phyloP scores from a whole-genome alignment of 2,888 invertebrate genomes.

The Zhuqinia jingwanae region DNA sequence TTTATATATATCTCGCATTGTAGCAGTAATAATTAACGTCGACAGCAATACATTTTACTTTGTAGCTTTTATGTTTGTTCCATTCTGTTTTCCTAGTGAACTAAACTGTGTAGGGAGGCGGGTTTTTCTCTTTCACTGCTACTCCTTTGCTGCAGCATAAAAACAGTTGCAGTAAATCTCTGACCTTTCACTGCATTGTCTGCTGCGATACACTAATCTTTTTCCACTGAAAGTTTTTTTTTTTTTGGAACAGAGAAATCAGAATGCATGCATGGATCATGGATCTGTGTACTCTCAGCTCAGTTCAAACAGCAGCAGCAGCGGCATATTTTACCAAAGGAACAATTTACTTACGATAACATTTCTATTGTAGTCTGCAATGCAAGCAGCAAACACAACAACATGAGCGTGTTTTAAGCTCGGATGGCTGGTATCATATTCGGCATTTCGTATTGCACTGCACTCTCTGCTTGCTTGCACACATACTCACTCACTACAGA shows the following conservation, averaged over 20 bases:
- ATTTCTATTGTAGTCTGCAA: background rate
- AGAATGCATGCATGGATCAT: too few relatives aligned
- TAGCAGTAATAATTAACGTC: conserved; percentile 20
- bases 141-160: conserved; percentile 9
- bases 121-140: background rate
- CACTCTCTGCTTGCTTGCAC: conserved; percentile 11
- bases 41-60: conserved; percentile 29
- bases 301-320: too few relatives aligned
- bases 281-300: background rate
- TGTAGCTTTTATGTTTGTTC: conserved; percentile 23
- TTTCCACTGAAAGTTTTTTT: conserved; percentile 12
- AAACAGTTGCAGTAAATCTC: conserved; percentile 54
- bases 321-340: too few relatives aligned
- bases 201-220: conserved; percentile 15
- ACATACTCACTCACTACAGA: too few relatives aligned
- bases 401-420: background rate
- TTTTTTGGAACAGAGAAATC: too few relatives aligned
- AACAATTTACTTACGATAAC: background rate
- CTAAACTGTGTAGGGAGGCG: too few relatives aligned
- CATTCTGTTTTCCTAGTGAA: background rate
- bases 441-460: background rate
- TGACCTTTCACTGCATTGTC: conserved; percentile 62
- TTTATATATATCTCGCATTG: background rate
- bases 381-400: background rate
- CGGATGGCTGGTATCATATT: background rate